Base-by-base conservation (phyloP, 2,888 invertebrate genomes). In the Andrena camellia region DNA sequence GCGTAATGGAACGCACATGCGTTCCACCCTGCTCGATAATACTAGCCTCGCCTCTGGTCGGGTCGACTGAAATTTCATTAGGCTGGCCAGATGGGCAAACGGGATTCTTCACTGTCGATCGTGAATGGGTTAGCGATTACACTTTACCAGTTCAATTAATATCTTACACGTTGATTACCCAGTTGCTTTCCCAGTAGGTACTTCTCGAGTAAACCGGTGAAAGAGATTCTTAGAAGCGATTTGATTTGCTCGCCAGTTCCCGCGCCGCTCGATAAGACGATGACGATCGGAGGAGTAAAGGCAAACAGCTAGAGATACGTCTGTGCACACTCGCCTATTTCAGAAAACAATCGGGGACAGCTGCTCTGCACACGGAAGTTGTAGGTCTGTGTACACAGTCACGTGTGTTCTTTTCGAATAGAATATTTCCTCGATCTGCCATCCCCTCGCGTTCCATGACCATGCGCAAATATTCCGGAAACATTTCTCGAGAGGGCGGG, bases 321-420 rank as follows among this genome's bases (percentile, higher is more conserved):
- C 48, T 60, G 35, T 60, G 35, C 57, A 42, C 31, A 66, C 54
- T 48, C 60, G 60, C 29, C 10, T 42, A 48, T 57, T 54, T 33
- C 48, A 20, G 63, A 35, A 69, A 67, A 78, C 78, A 66, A 31
- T 71, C 33, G 8, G 5, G 42, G n/a, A 60, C 10, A 42, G 35
- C 13, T 66, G 29, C 17, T 35, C 69, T 59, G 29, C 29, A 64
- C 29, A 6, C 64, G 59, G 26, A 72, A 66, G 29, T 33, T n/a
- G 8, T 17, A 29, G 57, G 52, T 42, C n/a, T 42, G 29, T 35
- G 29, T 20, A 59, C 60, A 48, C 50, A 35, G 70, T 13, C 50
- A n/a, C 68, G 52, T 84, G 68, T 79, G 76, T 82, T 86, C 67
- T 31, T 67, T 75, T 59, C 82, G 67, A 71, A 73, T 71, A 62